These are phyloP conservation scores for Notoglanidium macrostoma DNA, from an alignment of 2,797 vertebrate species.

Conservation along the genomic window DNA sequence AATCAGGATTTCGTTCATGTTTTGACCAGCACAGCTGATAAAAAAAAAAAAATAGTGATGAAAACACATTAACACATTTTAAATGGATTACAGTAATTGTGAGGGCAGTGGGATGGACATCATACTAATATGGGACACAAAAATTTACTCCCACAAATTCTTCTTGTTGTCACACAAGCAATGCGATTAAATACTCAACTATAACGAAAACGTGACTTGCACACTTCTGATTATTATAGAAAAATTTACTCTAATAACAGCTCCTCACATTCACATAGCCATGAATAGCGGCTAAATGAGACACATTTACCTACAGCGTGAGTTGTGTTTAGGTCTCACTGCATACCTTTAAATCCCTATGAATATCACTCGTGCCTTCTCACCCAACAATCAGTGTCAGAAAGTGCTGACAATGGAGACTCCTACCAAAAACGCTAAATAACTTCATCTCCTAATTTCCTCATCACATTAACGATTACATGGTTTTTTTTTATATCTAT, in stretches of 20 bases:
- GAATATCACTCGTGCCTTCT: not conserved
- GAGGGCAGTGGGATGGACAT: not conserved
- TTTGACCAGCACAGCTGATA: not conserved
- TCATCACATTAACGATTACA: not conserved
- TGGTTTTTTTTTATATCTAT: not conserved
- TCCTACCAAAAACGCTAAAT: not conserved
- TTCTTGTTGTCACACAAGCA: not conserved
- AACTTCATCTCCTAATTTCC: not conserved
- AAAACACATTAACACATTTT: not conserved
- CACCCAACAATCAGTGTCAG: not conserved
- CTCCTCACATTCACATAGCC: not conserved
- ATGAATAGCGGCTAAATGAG: not conserved
- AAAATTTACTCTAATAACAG: not conserved
- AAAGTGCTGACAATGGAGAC: not conserved
- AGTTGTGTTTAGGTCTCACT: not conserved
- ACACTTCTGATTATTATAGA: not conserved
- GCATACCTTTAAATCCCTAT: not conserved
- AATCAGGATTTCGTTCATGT: not conserved
- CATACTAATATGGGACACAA: not conserved
- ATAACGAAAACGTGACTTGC: not conserved
- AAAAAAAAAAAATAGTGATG: not conserved
- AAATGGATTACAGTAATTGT: not conserved
- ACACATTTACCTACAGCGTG: not conserved
- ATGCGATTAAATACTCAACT: not conserved
- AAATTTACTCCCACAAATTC: not conserved